Percentiles rank a stretch among this genome's conserved stretches.
Evolutionary conservation across 2,797 vertebrate genomes (phyloP).

Genomic region (Rhynchotus rufescens): DNA sequence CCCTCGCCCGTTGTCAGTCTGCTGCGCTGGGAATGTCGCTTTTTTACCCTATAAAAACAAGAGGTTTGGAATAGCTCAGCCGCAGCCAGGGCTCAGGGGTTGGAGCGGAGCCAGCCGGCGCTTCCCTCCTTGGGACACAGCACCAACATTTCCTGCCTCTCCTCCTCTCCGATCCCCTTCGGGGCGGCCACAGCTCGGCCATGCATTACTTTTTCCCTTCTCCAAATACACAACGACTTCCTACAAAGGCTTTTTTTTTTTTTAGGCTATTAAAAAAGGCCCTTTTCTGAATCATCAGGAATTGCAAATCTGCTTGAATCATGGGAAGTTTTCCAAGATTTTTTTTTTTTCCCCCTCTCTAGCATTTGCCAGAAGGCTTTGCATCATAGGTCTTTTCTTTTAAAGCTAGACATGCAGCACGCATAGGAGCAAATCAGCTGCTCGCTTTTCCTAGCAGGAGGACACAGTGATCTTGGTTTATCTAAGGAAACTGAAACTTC

Average conservation of each 20-base stretch:
- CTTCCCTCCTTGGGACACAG: neutral
- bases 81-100: neutral
- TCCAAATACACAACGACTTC: neutral
- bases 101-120: neutral
- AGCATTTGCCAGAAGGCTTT: constrained; percentile 28
- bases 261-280: constrained; percentile 10
- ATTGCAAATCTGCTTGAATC: constrained; percentile 36
- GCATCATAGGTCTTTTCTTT: constrained; percentile 21
- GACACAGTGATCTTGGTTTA: constrained; percentile 32
- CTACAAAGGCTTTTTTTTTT: neutral
- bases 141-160: neutral
- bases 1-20: neutral
- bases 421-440: neutral
- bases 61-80: neutral
- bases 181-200: accelerated
- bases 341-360: neutral
- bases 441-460: constrained; percentile 17
- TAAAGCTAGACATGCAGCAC: neutral
- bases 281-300: constrained; percentile 54
- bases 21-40: neutral
- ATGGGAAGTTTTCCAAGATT: constrained; percentile 49
- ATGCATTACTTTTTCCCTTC: neutral
- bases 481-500: constrained; percentile 29
- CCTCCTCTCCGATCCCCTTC: accelerated
- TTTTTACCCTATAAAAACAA: neutral